Evolutionary conservation across 2,888 invertebrate genomes (phyloP), one percentile per base, ranked within the genome.

Genomic region (Caenorhabditis becei): DNA sequence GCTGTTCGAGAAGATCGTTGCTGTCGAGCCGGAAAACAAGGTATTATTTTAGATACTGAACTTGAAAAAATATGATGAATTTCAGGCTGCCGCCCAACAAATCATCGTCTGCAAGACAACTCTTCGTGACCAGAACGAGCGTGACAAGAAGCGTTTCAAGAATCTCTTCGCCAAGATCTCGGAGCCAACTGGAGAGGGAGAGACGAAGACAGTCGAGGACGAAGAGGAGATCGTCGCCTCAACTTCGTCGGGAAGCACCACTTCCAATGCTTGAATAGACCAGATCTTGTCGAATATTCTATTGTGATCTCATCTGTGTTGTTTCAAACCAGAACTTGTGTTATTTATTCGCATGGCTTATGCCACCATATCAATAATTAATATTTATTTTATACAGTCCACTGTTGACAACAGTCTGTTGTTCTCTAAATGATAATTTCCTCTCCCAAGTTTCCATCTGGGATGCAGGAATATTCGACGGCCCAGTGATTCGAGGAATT

Each of bases 111-210:
- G 96, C 83, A 84, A 94, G 80, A 93, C 94, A 77, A 93, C 94
- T 80, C 93, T 96, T 20, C 95, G 94, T 91, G 94, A 95, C 18
- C 95, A 96, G 49, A 83, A 94, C 78, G 93, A 94, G 77, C 93
- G 94, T 20, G 95, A 95, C 91, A 94, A 95, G 85, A 94, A 95
- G 88, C 93, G 94, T 41, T 98, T 96, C 92, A 95, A 95, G 16
- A 96, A 96, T 92, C 97, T 98, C 96, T 98, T 98, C 92, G 95
- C 96, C 88, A 96, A 96, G 92, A 69, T 83, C 26, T 69, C 78
- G 37, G 74, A 75, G 32, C 72, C 56, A 8, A 59, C 26, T 14
- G 66, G 56, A 5, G 77, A 80, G 11, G 47, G 58, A 58, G 47
- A 32, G 23, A 62, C 81, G 0, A 63, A 41, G 26, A 70, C 75